Evolutionary conservation across 1,140 invertebrate species (phyloP).

Genomic region (Lanistes nyassanus): DNA sequence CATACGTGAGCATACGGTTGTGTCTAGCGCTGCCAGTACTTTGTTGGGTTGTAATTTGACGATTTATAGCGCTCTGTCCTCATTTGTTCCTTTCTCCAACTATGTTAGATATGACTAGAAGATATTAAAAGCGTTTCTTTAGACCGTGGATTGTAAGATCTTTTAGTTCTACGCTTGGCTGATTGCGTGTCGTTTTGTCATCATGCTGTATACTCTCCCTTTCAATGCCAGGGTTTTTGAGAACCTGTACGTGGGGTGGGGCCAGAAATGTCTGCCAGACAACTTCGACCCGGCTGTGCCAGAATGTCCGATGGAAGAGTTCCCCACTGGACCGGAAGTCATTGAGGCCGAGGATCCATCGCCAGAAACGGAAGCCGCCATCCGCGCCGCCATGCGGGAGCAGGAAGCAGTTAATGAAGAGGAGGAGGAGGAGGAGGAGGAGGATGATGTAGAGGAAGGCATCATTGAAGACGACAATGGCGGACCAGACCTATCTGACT

Average conservation of each 20-base stretch:
- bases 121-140: too few species aligned
- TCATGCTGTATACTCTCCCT: not conserved
- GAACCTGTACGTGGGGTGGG: slow-evolving; percentile 52
- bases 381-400: slow-evolving; percentile 37
- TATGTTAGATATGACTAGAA: too few species aligned
- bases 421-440: slow-evolving; percentile 26
- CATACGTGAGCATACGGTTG: too few species aligned
- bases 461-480: slow-evolving; percentile 29
- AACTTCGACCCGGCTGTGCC: slow-evolving; percentile 43
- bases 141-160: too few species aligned
- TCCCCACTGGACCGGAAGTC: slow-evolving; percentile 52
- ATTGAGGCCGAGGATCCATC: slow-evolving; percentile 49
- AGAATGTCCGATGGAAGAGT: slow-evolving; percentile 39
- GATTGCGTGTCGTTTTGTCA: too few species aligned
- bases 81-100: too few species aligned
- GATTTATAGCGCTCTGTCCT: too few species aligned
- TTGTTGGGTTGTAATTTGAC: too few species aligned
- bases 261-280: slow-evolving; percentile 38
- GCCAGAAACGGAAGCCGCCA: slow-evolving; percentile 48
- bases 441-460: slow-evolving; percentile 24
- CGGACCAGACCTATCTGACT: slow-evolving; percentile 11
- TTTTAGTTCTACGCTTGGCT: too few species aligned
- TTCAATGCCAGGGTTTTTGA: slow-evolving; percentile 42
- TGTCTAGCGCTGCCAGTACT: too few species aligned
- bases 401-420: slow-evolving; percentile 17